These are phyloP conservation scores for Cichladusa arquata DNA, from an alignment of 2,113 vertebrate genomes.

Conservation along the genomic window DNA sequence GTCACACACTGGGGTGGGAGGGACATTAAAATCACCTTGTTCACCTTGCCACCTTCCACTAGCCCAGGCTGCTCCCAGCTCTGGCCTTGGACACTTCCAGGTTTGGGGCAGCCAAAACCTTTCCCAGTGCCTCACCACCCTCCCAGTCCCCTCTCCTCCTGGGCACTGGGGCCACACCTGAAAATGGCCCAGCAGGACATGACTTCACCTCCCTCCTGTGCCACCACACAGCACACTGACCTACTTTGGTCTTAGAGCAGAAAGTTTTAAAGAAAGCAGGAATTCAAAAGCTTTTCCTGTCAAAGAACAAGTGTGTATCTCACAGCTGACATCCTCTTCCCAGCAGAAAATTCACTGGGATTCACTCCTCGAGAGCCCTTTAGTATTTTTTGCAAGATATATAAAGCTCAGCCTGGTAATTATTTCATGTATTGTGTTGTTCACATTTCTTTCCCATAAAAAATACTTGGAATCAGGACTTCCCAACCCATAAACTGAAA, in stretches of 20 bases:
- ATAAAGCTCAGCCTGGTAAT: background rate
- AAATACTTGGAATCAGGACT: background rate
- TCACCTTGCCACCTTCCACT: background rate
- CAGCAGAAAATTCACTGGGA: background rate
- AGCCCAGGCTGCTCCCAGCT: background rate
- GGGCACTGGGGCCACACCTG: fast-evolving
- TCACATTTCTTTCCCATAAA: background rate
- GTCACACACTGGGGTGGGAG: background rate
- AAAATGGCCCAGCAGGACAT: background rate
- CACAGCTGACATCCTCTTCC: background rate
- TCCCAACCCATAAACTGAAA: background rate
- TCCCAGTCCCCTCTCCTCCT: background rate
- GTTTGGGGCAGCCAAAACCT: background rate
- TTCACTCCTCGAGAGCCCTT: background rate
- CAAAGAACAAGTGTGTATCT: background rate
- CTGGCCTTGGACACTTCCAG: background rate
- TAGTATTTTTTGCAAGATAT: background rate
- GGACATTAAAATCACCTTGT: background rate
- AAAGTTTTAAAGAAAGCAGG: background rate
- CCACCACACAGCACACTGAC: fast-evolving
- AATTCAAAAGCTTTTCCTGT: background rate
- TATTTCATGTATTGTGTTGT: background rate
- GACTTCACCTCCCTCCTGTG: background rate
- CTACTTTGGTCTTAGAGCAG: background rate
- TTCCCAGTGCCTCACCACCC: background rate